Conservation (phyloP, 30 jellyfish, hydroid and myxozoan species). For the Hydra vulgaris region DNA sequence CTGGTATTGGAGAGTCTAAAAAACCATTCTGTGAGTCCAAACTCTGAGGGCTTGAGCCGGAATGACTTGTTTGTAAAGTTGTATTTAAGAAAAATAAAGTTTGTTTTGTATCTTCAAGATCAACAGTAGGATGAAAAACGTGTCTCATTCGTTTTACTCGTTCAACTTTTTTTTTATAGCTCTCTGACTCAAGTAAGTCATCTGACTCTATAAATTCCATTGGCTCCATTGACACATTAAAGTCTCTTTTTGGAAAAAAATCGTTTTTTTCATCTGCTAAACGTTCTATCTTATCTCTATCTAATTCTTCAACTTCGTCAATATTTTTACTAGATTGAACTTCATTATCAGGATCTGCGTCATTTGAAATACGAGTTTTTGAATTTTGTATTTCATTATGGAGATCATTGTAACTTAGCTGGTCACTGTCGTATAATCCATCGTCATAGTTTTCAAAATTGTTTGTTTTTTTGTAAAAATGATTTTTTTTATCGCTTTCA, state of each 20-base stretch:
- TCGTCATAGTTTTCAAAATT: not conserved
- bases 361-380: not conserved
- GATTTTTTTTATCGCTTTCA: not conserved
- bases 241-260: not conserved
- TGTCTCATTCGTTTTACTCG: not conserved
- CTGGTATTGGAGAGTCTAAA: not conserved
- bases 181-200: not conserved
- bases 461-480: not conserved
- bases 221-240: not conserved
- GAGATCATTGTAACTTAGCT: not conserved
- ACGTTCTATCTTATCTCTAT: not conserved
- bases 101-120: not conserved
- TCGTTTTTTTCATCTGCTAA: not conserved
- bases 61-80: no score
- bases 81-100: not conserved
- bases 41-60: not conserved
- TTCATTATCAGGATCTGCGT: not conserved
- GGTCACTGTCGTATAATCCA: not conserved
- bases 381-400: not conserved
- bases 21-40: not conserved
- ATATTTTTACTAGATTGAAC: not conserved
- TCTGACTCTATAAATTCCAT: not conserved
- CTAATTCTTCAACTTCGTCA: not conserved
- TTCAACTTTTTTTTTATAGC: not conserved
- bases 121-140: not conserved